Percentiles rank a stretch among this genome's conserved stretches.
Evolutionary conservation across 2,113 vertebrate genomes (phyloP).

Genomic region (Uria aalge): DNA sequence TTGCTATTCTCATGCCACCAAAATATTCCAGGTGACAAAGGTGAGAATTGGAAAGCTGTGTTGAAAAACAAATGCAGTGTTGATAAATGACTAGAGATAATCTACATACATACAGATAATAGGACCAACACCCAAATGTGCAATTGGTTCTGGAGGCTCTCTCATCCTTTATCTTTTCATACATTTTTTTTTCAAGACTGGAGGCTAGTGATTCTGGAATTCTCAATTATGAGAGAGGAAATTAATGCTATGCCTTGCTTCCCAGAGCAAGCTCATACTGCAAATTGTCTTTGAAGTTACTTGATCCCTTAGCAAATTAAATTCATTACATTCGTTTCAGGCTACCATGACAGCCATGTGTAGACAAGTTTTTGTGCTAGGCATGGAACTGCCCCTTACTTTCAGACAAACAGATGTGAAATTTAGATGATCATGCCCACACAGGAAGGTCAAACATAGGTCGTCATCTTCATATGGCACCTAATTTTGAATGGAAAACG

Average conservation of each 20-base stretch:
- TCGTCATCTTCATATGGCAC: neutral
- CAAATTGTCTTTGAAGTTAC: conserved; percentile 66
- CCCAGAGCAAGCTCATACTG: neutral
- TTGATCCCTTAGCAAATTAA: conserved; percentile 62
- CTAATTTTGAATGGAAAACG: conserved; percentile 43
- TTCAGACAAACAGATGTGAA: conserved; percentile 44
- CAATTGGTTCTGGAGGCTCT: neutral
- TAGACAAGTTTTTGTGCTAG: conserved; percentile 38
- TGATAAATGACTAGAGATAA: neutral
- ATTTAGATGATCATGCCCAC: conserved; percentile 45
- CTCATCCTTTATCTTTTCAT: neutral
- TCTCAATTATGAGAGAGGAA: neutral
- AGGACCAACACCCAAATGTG: neutral
- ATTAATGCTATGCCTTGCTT: conserved; percentile 14
- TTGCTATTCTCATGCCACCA: neutral
- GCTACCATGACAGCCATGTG: neutral
- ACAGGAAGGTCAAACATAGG: conserved; percentile 39
- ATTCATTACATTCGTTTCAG: conserved; percentile 53
- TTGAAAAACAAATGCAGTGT: neutral
- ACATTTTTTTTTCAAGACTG: neutral
- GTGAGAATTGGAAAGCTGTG: neutral
- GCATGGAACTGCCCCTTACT: conserved; percentile 21
- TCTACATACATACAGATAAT: neutral
- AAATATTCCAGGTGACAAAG: neutral
- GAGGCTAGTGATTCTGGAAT: neutral